These are phyloP conservation scores for Hybos culiciformis DNA, from an alignment of 2,888 invertebrate genomes.

Conservation along the genomic window DNA sequence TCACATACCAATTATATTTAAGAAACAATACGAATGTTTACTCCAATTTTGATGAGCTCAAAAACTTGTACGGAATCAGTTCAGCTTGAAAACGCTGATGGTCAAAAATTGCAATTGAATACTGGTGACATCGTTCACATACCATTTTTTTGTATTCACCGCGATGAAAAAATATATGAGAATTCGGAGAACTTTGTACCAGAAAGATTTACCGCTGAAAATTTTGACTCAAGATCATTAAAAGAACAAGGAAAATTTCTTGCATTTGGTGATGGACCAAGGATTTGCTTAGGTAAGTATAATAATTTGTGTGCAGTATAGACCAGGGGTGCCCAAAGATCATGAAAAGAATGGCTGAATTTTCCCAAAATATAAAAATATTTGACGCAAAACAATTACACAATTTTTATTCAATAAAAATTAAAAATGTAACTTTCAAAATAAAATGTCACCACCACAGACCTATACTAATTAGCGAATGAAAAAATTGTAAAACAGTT, in stretches of 20 bases:
- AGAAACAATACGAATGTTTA: constrained; percentile 27
- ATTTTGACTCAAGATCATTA: constrained; percentile 24
- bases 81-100: constrained; percentile 22
- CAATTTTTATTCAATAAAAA: not conserved
- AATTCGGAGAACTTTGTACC: constrained; percentile 25
- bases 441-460: not conserved
- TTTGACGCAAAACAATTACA: not conserved
- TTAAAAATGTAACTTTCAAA: not conserved
- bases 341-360: too few species aligned
- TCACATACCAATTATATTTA: constrained; percentile 1
- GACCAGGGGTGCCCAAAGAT: too few species aligned
- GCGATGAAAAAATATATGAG: constrained; percentile 23
- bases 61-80: constrained; percentile 25
- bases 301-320: too few species aligned
- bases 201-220: constrained; percentile 24
- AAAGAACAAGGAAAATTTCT: constrained; percentile 25
- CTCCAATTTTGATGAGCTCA: constrained; percentile 19
- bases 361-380: not conserved
- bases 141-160: constrained; percentile 22
- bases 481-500: not conserved
- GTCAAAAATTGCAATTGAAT: constrained; percentile 18
- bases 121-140: constrained; percentile 20
- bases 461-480: not conserved
- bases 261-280: constrained; percentile 30
- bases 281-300: constrained; percentile 25